Percentiles rank a stretch among this genome's conserved stretches.
These are phyloP conservation scores for Stercorarius parasiticus DNA, from an alignment of 2,113 vertebrate genomes.

Conservation along the genomic window DNA sequence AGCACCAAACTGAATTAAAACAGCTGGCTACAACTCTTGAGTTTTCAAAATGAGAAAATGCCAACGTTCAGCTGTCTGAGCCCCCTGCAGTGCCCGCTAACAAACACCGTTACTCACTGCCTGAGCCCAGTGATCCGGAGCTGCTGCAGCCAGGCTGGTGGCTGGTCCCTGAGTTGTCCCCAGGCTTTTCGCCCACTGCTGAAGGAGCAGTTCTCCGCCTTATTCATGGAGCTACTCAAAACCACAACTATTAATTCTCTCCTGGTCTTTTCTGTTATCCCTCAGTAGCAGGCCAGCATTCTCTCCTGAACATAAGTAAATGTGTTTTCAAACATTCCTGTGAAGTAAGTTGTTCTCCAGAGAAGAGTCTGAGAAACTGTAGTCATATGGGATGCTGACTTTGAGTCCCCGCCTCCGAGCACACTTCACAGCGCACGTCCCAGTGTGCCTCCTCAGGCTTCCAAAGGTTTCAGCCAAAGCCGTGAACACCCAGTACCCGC, in stretches of 20 bases:
- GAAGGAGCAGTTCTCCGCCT: neutral
- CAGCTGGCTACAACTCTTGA: neutral
- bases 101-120: neutral
- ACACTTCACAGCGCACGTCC: neutral
- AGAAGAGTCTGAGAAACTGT: neutral
- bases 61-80: neutral
- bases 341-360: neutral
- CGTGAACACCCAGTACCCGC: neutral
- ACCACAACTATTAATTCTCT: neutral
- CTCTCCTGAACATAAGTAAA: neutral
- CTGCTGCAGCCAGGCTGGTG: neutral
- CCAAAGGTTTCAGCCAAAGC: neutral
- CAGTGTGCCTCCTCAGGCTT: neutral
- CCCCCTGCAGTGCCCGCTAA: neutral
- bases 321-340: neutral
- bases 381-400: neutral
- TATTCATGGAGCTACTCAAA: neutral
- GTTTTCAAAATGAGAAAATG: neutral
- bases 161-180: neutral
- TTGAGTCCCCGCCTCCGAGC: neutral
- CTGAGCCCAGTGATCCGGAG: neutral
- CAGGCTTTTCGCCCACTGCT: neutral
- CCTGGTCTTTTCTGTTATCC: neutral
- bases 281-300: neutral
- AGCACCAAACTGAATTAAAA: neutral